Percentiles rank a stretch among this genome's conserved stretches.
phyloP scores from a whole-genome alignment of 2,888 invertebrate genomes.

The Adela reaumurella region DNA sequence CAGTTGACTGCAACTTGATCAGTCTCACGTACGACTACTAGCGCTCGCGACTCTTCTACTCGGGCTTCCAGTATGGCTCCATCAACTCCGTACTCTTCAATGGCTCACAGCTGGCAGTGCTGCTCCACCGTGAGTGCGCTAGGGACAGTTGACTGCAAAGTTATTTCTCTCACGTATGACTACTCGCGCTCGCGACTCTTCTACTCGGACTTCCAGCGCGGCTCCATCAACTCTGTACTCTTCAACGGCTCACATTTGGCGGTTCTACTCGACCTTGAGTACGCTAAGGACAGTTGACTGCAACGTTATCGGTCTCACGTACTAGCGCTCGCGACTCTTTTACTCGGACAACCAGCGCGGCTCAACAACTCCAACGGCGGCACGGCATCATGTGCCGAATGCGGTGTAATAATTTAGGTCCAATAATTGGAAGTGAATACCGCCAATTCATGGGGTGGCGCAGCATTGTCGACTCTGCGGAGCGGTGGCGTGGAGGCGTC shows the following conservation, averaged over 20 bases:
- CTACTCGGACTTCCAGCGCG: conserved; percentile 87
- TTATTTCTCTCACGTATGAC: conserved; percentile 81
- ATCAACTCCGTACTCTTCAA: conserved; percentile 81
- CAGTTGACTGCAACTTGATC: conserved; percentile 67
- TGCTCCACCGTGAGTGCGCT: conserved; percentile 61
- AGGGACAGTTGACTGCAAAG: conserved; percentile 55
- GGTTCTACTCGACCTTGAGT: conserved; percentile 65
- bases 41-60: conserved; percentile 71
- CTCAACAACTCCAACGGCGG: conserved; percentile 23
- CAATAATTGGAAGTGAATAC: too few relatives aligned
- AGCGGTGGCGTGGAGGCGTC: too few relatives aligned
- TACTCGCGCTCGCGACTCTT: conserved; percentile 66
- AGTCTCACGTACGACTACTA: conserved; percentile 77
- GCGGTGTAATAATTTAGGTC: too few relatives aligned
- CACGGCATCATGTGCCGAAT: not conserved
- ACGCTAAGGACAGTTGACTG: conserved; percentile 19
- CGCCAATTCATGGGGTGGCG: too few relatives aligned
- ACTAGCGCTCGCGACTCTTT: conserved; percentile 64
- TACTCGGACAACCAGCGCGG: conserved; percentile 89
- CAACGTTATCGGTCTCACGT: conserved; percentile 83
- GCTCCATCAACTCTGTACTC: conserved; percentile 75
- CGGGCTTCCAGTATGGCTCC: conserved; percentile 82
- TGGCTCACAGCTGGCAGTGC: conserved; percentile 66
- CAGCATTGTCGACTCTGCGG: too few relatives aligned
- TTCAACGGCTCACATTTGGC: conserved; percentile 76